Evolutionary conservation across 2,888 invertebrate species (phyloP).

Genomic region (Gisinianus flammeolus): DNA sequence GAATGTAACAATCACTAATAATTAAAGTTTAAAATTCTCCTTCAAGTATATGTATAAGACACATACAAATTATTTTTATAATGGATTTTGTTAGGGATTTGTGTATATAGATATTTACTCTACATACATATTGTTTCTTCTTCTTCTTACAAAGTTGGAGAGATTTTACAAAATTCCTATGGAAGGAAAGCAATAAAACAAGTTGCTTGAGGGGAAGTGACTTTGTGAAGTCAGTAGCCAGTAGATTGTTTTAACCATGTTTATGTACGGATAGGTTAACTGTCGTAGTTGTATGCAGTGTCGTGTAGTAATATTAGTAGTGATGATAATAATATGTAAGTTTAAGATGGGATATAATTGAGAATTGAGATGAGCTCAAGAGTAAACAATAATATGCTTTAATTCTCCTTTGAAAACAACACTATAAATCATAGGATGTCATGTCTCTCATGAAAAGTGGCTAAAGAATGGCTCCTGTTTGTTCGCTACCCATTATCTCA

Average conservation of each 20-base stretch:
- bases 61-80: too few relatives aligned
- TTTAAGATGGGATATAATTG: slow-evolving; percentile 4
- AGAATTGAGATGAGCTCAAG: slow-evolving; percentile 31
- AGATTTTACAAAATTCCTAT: background rate
- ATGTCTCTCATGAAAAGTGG: slow-evolving; percentile 40
- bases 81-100: too few relatives aligned
- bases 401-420: slow-evolving; percentile 57
- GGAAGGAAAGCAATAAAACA: slow-evolving; percentile 1
- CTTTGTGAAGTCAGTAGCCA: slow-evolving; percentile 9
- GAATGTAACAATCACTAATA: too few relatives aligned
- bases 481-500: slow-evolving; percentile 39
- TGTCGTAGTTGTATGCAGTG: background rate
- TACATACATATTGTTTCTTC: too few relatives aligned
- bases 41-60: too few relatives aligned
- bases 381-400: slow-evolving; percentile 42
- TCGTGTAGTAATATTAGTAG: background rate
- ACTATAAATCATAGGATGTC: slow-evolving; percentile 58
- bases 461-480: slow-evolving; percentile 27
- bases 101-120: too few relatives aligned
- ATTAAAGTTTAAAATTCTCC: too few relatives aligned
- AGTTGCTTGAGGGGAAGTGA: slow-evolving; percentile 36
- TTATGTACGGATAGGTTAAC: background rate
- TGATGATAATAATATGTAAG: background rate
- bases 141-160: too few relatives aligned
- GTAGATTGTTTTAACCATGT: slow-evolving; percentile 11